phyloP scores from a whole-genome alignment of 2,888 invertebrate genomes.

The Listrodromus nycthemerus region DNA sequence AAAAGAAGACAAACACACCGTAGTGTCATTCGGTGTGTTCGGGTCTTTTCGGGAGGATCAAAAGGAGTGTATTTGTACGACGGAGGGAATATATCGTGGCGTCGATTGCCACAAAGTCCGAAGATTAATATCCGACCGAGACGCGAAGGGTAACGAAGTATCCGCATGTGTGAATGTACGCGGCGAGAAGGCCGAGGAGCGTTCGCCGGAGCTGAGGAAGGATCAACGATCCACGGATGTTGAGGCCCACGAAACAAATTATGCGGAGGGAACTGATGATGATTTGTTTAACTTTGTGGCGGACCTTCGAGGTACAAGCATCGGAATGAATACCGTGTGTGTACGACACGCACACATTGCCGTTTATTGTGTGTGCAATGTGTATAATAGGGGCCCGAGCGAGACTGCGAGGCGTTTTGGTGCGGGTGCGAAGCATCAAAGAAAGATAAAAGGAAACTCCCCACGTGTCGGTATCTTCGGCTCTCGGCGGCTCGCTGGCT shows the following conservation, averaged over 20 bases:
- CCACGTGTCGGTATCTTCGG: constrained; percentile 49
- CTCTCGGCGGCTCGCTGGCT: constrained; percentile 46
- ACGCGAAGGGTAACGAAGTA: constrained; percentile 7
- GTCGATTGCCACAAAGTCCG: constrained; percentile 49
- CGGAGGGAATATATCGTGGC: constrained; percentile 43
- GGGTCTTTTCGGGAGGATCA: not conserved
- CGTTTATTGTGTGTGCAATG: constrained; percentile 14
- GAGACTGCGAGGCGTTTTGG: constrained; percentile 35
- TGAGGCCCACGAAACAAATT: constrained; percentile 72
- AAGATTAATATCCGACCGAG: constrained; percentile 50
- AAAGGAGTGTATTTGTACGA: constrained; percentile 15
- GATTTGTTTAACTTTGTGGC: constrained; percentile 73
- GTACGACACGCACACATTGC: not conserved
- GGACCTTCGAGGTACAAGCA: constrained; percentile 64
- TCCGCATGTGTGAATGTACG: constrained; percentile 10
- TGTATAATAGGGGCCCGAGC: constrained; percentile 51
- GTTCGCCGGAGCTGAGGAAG: constrained; percentile 31
- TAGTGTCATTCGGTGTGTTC: not conserved
- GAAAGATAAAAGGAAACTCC: constrained; percentile 57
- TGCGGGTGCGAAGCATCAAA: constrained; percentile 66
- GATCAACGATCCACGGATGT: constrained; percentile 63
- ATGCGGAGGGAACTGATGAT: constrained; percentile 72
- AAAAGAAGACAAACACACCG: not conserved
- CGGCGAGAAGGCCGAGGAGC: constrained; percentile 28
- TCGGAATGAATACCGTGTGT: not conserved